Base-by-base conservation (phyloP, 1,140 invertebrate genomes). In the Apis cerana region DNA sequence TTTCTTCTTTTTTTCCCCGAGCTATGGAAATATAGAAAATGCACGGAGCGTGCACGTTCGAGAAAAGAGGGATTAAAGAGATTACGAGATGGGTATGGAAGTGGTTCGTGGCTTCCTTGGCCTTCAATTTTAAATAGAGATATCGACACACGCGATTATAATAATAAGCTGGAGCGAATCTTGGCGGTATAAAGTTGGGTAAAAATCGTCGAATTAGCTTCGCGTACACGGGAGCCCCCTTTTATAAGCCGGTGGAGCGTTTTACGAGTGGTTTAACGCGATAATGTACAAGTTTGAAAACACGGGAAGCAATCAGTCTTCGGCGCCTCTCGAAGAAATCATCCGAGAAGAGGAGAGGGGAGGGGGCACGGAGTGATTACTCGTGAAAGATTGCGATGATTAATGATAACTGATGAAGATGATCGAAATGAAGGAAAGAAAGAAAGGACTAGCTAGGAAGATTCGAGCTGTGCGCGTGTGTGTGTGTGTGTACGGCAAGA, bases 301-400 rank as follows among this genome's bases (percentile, higher is more conserved):
- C 71, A 61, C 71, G 43, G 71, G 71, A 75, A 75, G 71, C 71
- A 75, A 75, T 75, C 71, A 75, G 56, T 75, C 71, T 62, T 75
- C 21, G 69, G 15, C 15, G 43, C 17, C n/a, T 54, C 58, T n/a
- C 58, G 71, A 59, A 61, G 71, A 48, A 75, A 75, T 75, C 71
- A 61, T 75, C 58, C 71, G 71, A 27, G 61, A 75, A 75, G 71
- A 13, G 56, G 54, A 27, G 70, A 4, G 70, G n/a, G 27, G 27
- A 27, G 27, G 27, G 27, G 27, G 27, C 1, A 27, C 27, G 33
- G 33, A 43, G 33, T 61, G 71, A 75, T 75, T 75, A 75, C 71
- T 75, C 71, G 12, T 23, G 58, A 75, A 61, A 48, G 54, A 75
- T 61, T 12, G 33, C 54, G 71, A 62, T 75, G 71, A 75, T 75